A percentile compares a stretch with the other conserved stretches of the same genome.
phyloP scores from a whole-genome alignment of 2,113 vertebrate species.

The Tenrec ecaudatus region DNA sequence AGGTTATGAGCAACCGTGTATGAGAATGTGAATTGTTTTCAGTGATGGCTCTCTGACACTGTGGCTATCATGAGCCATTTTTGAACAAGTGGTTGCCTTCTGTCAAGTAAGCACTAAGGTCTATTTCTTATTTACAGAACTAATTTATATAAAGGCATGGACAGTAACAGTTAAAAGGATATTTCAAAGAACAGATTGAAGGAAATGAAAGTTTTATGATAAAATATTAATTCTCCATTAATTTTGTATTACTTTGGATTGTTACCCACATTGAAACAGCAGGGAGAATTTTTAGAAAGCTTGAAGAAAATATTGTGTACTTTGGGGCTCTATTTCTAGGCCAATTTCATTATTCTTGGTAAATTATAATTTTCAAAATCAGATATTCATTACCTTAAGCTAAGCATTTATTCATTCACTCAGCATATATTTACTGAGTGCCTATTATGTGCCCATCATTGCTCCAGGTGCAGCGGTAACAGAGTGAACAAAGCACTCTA shows the following conservation, averaged over 20 bases:
- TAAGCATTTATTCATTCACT: background rate
- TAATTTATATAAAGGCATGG: conserved; percentile 38
- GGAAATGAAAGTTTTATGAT: conserved; percentile 73
- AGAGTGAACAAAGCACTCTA: background rate
- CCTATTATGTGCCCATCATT: background rate
- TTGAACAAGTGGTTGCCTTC: background rate
- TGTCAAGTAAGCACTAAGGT: background rate
- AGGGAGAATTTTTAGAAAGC: conserved; percentile 55
- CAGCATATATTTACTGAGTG: background rate
- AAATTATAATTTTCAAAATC: background rate
- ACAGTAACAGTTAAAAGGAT: conserved; percentile 55
- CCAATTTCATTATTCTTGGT: background rate
- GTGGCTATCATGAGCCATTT: background rate
- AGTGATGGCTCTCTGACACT: background rate
- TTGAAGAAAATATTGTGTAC: conserved; percentile 53
- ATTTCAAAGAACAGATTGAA: conserved; percentile 67
- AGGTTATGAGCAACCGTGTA: background rate
- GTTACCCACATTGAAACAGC: conserved; percentile 58
- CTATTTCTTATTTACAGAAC: conserved; percentile 60
- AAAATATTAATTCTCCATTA: conserved; percentile 79
- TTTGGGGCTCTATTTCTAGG: conserved; percentile 47
- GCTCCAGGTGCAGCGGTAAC: background rate
- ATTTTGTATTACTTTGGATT: conserved; percentile 72
- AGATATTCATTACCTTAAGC: background rate
- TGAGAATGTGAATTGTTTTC: background rate